Base-by-base conservation (phyloP, 2,797 vertebrate genomes). In the Trematomus bernacchii region DNA sequence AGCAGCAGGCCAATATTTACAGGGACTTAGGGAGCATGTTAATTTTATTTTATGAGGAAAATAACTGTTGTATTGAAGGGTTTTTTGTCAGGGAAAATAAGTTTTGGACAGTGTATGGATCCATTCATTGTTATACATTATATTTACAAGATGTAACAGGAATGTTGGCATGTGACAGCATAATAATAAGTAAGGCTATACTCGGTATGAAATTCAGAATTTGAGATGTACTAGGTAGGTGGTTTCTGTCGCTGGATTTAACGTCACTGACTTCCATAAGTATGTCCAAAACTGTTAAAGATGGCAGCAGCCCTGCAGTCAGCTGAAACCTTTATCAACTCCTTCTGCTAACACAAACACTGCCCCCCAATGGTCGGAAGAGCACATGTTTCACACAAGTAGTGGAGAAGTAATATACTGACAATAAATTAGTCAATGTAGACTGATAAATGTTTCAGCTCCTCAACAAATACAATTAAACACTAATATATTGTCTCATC, bases 301-400 rank as follows among this genome's bases (percentile, higher is more conserved):
- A 65, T 65, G 71, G 66, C 65, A 80, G 77, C 60, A 14, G 59
- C n/a, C 60, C 47, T 30, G 62, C 58, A 73, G 44, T 78, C 64
- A 73, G 68, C 57, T 75, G 57, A 54, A 73, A 4, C 58, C 54
- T 46, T 57, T 14, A 59, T 54, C 58, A 59, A 62, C 55, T 55
- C 18, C 50, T 21, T 27, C 23, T 78, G 46, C 40, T 52, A 51
- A 61, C 55, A 33, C 27, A 71, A 88, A 84, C 73, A 84, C 75
- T 85, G 85, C 81, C 88, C 79, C 59, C 93, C 73, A 51, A 54
- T 92, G 94, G 91, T 14, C 8, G 46, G 55, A 83, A 71, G n/a
- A 69, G 53, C n/a, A 74, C 76, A 84, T 16, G 64, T 48, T 37
- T 37, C 8, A 37, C 33, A 7, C 33, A 48, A 42, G 14, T 9